A percentile compares a stretch with the other conserved stretches of the same genome.
These are phyloP conservation scores for Xiphydria camelus DNA, from an alignment of 2,888 invertebrate genomes.

Conservation along the genomic window DNA sequence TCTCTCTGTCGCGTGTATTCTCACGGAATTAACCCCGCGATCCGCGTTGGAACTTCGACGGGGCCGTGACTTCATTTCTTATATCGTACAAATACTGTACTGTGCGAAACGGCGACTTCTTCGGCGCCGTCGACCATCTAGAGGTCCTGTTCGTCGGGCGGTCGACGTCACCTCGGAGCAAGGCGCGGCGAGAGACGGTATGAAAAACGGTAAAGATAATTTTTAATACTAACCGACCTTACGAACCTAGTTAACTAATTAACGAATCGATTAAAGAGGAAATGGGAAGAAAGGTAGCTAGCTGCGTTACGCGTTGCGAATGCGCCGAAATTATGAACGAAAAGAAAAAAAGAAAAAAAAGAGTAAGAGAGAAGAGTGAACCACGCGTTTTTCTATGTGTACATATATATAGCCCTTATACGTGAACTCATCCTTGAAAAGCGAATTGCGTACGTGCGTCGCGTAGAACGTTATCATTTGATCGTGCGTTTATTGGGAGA, in stretches of 20 bases:
- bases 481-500: constrained; percentile 13
- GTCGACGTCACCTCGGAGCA: too few species aligned
- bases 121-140: too few species aligned
- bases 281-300: not conserved
- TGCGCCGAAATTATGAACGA: not conserved
- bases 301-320: not conserved
- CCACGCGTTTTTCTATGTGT: constrained; percentile 3
- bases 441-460: constrained; percentile 3
- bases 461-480: constrained; percentile 8
- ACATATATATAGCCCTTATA: constrained; percentile 5
- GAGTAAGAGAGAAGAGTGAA: not conserved
- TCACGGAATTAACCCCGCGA: too few species aligned
- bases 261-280: not conserved
- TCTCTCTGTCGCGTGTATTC: too few species aligned
- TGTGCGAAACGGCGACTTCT: too few species aligned
- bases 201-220: too few species aligned
- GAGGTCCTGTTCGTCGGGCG: too few species aligned
- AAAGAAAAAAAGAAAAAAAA: not conserved
- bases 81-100: too few species aligned
- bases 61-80: too few species aligned
- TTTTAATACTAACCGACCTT: not conserved
- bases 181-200: too few species aligned
- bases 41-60: too few species aligned
- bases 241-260: not conserved
- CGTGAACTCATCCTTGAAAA: constrained; percentile 5